Conservation (phyloP, 2,113 vertebrate species). For the Capreolus pygargus region DNA sequence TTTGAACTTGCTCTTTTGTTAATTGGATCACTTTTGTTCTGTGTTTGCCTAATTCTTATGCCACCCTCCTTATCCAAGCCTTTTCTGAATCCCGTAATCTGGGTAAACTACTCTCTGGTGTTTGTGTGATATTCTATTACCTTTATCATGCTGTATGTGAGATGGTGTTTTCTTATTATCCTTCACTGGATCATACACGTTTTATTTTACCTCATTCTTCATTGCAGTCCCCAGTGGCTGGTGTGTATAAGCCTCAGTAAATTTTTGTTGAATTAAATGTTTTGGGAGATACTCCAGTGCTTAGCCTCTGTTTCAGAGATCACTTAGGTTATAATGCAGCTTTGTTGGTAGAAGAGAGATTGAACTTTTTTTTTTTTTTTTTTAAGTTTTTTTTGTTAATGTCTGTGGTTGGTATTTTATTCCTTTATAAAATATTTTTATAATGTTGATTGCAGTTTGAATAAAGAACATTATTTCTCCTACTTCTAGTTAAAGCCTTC, state of each 20-base stretch:
- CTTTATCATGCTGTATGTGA: neutral
- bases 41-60: neutral
- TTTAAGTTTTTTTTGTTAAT: neutral
- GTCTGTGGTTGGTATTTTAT: conserved; percentile 20
- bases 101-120: neutral
- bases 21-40: neutral
- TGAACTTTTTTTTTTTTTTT: neutral
- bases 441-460: neutral
- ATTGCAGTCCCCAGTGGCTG: neutral
- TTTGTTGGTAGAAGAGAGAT: neutral
- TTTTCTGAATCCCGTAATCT: neutral
- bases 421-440: neutral
- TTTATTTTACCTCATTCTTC: neutral
- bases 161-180: neutral
- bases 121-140: neutral
- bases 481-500: conserved; percentile 93
- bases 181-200: neutral
- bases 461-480: conserved; percentile 15
- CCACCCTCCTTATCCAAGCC: neutral
- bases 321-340: neutral
- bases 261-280: neutral
- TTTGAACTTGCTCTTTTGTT: neutral
- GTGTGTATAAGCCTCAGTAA: neutral
- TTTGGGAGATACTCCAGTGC: neutral
- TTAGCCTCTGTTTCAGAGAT: neutral